These are phyloP conservation scores for Anagyrus pseudococci DNA, from an alignment of 2,888 invertebrate species.

Conservation along the genomic window DNA sequence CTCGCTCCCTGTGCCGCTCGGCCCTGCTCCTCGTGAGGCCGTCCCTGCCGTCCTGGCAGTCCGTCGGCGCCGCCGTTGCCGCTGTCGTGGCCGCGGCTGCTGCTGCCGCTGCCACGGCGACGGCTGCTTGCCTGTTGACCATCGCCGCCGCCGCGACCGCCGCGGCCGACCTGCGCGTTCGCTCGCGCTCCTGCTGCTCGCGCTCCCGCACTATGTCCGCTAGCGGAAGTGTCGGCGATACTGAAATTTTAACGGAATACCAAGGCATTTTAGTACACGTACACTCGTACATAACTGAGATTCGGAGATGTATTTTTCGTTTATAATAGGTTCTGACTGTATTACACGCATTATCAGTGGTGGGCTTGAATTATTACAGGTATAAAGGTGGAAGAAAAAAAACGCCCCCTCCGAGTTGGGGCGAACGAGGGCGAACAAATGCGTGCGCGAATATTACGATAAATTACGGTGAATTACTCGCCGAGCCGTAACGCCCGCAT, in stretches of 20 bases:
- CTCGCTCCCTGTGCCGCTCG: constrained; percentile 45
- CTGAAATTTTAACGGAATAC: no score
- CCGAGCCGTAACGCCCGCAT: no score
- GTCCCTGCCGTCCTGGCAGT: constrained; percentile 53
- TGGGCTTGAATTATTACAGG: no score
- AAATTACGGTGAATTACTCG: no score
- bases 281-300: no score
- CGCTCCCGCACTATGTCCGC: constrained; percentile 53
- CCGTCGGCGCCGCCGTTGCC: constrained; percentile 53
- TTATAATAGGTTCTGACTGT: no score
- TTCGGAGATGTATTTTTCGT: no score
- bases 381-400: no score
- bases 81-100: constrained; percentile 55
- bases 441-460: no score
- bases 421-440: not conserved
- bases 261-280: no score
- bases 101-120: constrained; percentile 53
- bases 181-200: constrained; percentile 47
- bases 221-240: constrained; percentile 53
- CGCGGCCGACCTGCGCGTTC: constrained; percentile 41
- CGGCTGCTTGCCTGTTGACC: constrained; percentile 45
- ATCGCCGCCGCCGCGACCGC: constrained; percentile 41
- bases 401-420: no score
- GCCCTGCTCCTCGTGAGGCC: constrained; percentile 39
- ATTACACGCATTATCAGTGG: no score